These are phyloP conservation scores for Eleutherodactylus coqui DNA, from an alignment of 2,797 vertebrate species.

Conservation along the genomic window DNA sequence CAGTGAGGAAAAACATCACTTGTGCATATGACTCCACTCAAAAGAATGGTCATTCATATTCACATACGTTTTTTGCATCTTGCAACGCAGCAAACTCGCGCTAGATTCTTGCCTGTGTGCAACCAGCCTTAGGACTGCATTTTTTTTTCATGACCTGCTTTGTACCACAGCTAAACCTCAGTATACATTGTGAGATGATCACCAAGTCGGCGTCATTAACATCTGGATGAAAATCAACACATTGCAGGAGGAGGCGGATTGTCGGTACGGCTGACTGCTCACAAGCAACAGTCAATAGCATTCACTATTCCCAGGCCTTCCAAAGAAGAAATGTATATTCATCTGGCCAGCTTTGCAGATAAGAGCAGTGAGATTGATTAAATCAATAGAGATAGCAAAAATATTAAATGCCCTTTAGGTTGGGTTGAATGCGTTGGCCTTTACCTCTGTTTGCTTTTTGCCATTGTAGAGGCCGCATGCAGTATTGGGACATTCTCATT, in stretches of 20 bases:
- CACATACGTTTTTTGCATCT: too few species aligned
- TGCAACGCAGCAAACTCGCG: too few species aligned
- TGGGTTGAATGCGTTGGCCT: background rate
- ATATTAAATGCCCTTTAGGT: background rate
- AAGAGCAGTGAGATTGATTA: background rate
- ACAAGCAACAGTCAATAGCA: conserved; percentile 22
- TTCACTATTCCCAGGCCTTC: background rate
- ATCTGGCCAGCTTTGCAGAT: background rate
- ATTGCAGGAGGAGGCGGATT: conserved; percentile 5
- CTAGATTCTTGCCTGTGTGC: too few species aligned
- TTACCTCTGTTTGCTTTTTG: background rate
- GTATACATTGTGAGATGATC: conserved; percentile 34
- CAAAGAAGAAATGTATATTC: conserved; percentile 11
- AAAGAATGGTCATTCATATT: too few species aligned
- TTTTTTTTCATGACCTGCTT: conserved; percentile 41
- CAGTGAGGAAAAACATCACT: too few species aligned
- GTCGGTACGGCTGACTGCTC: conserved; percentile 2
- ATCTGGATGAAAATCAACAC: conserved; percentile 51
- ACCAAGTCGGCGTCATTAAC: conserved; percentile 46
- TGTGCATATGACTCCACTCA: too few species aligned
- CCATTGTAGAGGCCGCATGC: background rate
- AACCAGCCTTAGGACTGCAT: conserved; percentile 24
- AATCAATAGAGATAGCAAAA: background rate
- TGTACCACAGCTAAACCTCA: conserved; percentile 24
- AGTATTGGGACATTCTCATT: background rate